Conservation (phyloP, 2,113 vertebrate genomes). For the Corythoichthys haematopterus region DNA sequence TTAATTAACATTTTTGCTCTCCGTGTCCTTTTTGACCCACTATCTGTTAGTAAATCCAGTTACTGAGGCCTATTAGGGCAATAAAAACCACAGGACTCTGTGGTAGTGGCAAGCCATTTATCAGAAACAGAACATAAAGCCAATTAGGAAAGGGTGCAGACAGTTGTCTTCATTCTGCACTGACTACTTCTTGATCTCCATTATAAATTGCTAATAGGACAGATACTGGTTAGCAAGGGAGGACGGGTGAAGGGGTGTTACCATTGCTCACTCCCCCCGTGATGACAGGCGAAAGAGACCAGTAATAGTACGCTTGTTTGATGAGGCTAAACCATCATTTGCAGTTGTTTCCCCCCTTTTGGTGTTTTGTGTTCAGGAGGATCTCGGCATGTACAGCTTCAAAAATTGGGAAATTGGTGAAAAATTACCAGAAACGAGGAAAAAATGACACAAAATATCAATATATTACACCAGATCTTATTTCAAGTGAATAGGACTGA, state of each 20-base stretch:
- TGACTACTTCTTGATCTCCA: constrained; percentile 99
- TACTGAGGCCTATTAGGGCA: constrained; percentile 94
- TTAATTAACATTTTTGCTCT: constrained; percentile 99
- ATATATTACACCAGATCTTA: too few species aligned
- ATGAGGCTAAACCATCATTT: constrained; percentile 83
- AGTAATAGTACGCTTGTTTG: constrained; percentile 81
- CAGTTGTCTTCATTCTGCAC: constrained; percentile 97
- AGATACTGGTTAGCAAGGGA: constrained; percentile 83
- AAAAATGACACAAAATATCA: too few species aligned
- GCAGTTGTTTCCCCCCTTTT: constrained; percentile 68
- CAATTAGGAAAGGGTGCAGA: constrained; percentile 96
- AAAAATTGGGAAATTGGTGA: neutral
- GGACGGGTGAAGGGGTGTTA: constrained; percentile 79
- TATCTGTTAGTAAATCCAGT: constrained; percentile 98
- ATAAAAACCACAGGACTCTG: constrained; percentile 81
- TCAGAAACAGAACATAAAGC: constrained; percentile 96
- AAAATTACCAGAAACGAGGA: neutral
- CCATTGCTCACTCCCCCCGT: constrained; percentile 79
- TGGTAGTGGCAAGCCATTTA: constrained; percentile 91
- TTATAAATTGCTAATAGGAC: constrained; percentile 99
- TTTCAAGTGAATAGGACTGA: too few species aligned
- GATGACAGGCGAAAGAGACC: constrained; percentile 88
- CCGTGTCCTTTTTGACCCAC: constrained; percentile 88
- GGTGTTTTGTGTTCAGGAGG: constrained; percentile 77
- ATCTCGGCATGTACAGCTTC: constrained; percentile 44